Percentiles rank a stretch among this genome's conserved stretches.
Conservation (phyloP, 2,797 vertebrate species). For the Heliangelus exortis region DNA sequence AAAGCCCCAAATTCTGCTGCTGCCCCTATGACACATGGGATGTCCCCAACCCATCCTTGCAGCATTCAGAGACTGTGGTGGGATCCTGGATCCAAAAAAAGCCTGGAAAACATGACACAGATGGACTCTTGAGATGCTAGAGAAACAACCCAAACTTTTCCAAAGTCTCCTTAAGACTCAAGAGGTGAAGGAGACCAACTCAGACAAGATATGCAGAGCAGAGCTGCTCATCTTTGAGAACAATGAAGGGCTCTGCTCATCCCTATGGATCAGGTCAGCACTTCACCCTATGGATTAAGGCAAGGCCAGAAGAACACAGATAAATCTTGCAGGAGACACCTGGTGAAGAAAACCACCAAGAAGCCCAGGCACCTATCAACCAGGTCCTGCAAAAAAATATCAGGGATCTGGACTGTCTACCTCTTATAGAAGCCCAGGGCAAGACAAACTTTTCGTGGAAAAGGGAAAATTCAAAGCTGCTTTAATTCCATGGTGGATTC, state of each 20-base stretch:
- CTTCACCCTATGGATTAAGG: not conserved
- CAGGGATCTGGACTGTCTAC: not conserved
- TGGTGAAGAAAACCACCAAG: not conserved
- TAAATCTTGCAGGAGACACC: not conserved
- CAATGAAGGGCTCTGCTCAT: not conserved
- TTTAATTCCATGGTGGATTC: not conserved
- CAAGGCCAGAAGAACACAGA: not conserved
- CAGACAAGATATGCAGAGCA: not conserved
- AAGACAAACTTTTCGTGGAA: not conserved
- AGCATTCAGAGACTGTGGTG: not conserved
- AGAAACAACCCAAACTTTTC: not conserved
- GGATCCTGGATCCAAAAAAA: not conserved
- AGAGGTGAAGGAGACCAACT: not conserved
- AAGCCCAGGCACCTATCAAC: not conserved
- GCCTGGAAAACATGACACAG: not conserved
- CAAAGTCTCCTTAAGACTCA: not conserved
- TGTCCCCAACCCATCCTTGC: not conserved
- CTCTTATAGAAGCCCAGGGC: not conserved
- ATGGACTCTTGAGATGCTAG: not conserved
- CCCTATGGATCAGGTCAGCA: not conserved
- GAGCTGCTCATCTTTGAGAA: not conserved
- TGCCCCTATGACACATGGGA: not conserved
- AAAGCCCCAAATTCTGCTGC: not conserved
- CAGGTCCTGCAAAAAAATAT: not conserved
- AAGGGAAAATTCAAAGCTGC: not conserved